These are phyloP conservation scores for Dendrocopos noguchii DNA, from an alignment of 2,113 vertebrate species.

Conservation along the genomic window DNA sequence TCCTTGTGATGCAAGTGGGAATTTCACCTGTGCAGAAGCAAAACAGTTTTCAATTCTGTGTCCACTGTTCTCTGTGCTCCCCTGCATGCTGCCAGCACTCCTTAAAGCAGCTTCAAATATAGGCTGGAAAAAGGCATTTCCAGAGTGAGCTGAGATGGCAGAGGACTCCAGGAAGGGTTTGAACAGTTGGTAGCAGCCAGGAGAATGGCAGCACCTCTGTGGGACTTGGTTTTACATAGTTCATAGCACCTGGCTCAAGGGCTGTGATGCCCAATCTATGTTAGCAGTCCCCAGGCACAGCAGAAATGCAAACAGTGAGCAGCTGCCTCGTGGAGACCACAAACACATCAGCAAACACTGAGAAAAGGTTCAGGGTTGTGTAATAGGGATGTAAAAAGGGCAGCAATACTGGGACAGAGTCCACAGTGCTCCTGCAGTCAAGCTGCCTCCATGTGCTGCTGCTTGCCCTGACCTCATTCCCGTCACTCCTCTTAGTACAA, in stretches of 20 bases:
- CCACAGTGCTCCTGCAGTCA: background rate
- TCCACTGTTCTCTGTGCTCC: background rate
- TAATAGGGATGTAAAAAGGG: background rate
- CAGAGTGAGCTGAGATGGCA: constrained; percentile 4
- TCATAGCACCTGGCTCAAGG: constrained; percentile 39
- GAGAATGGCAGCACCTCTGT: constrained; percentile 26
- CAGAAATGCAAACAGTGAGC: constrained; percentile 20
- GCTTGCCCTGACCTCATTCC: background rate
- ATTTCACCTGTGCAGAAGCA: background rate
- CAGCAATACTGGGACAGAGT: background rate
- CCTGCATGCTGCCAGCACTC: background rate
- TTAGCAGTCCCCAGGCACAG: constrained; percentile 6
- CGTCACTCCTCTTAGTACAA: background rate
- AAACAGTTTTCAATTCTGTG: background rate
- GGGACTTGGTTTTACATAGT: constrained; percentile 54
- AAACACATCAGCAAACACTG: constrained; percentile 22
- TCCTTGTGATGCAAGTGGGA: background rate
- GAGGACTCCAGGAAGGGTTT: background rate
- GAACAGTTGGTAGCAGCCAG: background rate
- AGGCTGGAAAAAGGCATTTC: background rate
- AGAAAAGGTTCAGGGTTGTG: background rate
- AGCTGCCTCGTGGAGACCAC: constrained; percentile 39
- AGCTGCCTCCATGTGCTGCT: background rate
- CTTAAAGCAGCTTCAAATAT: background rate
- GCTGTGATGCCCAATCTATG: background rate